Base-by-base conservation (phyloP, 2,888 invertebrate species). In the Neelides folsomi region DNA sequence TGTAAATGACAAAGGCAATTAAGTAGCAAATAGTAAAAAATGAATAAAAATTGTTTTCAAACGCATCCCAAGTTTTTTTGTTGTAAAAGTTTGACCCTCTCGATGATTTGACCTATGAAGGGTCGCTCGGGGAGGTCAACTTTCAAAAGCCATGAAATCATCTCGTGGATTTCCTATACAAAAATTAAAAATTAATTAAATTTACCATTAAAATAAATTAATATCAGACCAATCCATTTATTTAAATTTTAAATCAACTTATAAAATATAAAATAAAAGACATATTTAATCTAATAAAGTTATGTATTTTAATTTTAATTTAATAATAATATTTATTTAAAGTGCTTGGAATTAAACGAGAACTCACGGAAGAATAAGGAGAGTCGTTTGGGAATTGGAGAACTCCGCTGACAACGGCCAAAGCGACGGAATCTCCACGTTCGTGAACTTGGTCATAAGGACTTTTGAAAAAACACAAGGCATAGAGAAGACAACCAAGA, bases 391-490 rank as follows among this genome's bases (percentile, higher is more conserved):
- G 83, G 71, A 85, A 83, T 66, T 75, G 73, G 6, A 85, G 71
- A 62, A 79, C 81, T 47, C 83, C 83, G 65, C 82, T 83, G 52
- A 85, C 77, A 36, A 85, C 86, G 52, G 89, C 88, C 58, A 90
- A 71, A 39, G 88, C 87, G 10, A 90, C 84, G 62, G 86, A 86
- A 69, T 87, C 87, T 1, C 89, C 89, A 63, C 83, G 75, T 69
- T 86, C 86, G 67, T 87, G 82, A 9, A 86, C 82, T 19, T 78
- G 74, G 70, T 90, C 89, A 69, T 82, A 90, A 0, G 89, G 89
- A 40, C 86, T 86, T 68, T 83, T 82, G 66, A 84, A 84, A 68
- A 81, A 89, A 66, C 86, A 83, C 72, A 88, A 75, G 1, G 88
- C 87, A 71, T 85, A 89, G 19, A 90, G 72, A 54, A 86, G 75